A percentile compares a stretch with the other conserved stretches of the same genome.
Evolutionary conservation across 2,113 vertebrate genomes (phyloP).

Genomic region (Lophotis ruficrista): DNA sequence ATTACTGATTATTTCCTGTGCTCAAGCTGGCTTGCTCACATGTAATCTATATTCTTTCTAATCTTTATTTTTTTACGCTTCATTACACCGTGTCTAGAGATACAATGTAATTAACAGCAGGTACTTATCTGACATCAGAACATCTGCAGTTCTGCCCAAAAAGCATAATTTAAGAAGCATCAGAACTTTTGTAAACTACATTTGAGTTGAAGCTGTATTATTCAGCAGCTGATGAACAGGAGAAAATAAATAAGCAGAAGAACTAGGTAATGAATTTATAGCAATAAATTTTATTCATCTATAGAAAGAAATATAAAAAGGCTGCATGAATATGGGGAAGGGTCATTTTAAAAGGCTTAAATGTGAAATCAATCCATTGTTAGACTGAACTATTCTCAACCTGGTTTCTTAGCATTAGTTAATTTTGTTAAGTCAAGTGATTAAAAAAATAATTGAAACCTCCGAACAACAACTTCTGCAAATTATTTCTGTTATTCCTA

Average conservation of each 20-base stretch:
- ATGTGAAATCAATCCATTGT: not conserved
- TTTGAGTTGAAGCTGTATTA: not conserved
- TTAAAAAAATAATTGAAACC: not conserved
- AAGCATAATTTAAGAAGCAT: not conserved
- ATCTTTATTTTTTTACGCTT: accelerated
- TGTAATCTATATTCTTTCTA: not conserved
- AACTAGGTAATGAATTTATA: not conserved
- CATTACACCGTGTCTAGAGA: not conserved
- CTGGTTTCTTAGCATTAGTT: not conserved
- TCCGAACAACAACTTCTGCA: not conserved
- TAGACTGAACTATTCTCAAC: not conserved
- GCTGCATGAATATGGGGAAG: not conserved
- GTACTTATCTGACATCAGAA: not conserved
- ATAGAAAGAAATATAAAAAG: not conserved
- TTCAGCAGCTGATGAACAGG: not conserved
- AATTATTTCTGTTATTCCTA: not conserved
- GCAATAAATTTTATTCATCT: not conserved
- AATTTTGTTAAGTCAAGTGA: not conserved
- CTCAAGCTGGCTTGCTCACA: not conserved
- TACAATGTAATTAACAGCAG: not conserved
- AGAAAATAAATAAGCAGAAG: not conserved
- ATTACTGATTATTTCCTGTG: not conserved
- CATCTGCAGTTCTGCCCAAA: not conserved
- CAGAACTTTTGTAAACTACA: not conserved
- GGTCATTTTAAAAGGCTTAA: not conserved